Conservation (phyloP, 2,888 invertebrate species). For the Amphipyra berbera region DNA sequence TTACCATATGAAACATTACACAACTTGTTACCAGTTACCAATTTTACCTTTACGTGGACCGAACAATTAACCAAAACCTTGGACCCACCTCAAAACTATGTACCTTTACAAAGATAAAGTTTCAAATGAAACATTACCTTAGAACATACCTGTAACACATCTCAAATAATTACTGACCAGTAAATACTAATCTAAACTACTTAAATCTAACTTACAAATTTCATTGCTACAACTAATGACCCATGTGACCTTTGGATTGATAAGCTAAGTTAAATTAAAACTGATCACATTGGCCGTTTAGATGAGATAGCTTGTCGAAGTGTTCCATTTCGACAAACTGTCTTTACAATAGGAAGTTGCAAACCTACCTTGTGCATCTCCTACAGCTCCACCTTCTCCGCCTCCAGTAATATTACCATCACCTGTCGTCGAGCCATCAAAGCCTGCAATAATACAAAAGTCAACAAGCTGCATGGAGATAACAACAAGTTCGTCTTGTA, state of each 20-base stretch:
- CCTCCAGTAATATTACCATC: slow-evolving; percentile 87
- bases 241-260: slow-evolving; percentile 54
- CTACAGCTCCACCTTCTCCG: slow-evolving; percentile 88
- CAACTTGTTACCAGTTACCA: no score
- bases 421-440: slow-evolving; percentile 87
- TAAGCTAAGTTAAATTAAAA: background rate
- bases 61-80: no score
- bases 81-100: no score
- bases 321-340: slow-evolving; percentile 39
- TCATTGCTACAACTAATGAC: slow-evolving; percentile 77
- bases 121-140: background rate
- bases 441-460: slow-evolving; percentile 68
- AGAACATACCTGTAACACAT: slow-evolving; percentile 43
- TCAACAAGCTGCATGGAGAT: no score
- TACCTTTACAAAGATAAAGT: background rate
- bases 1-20: no score
- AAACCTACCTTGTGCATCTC: slow-evolving; percentile 90
- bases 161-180: slow-evolving; percentile 21
- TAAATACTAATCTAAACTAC: slow-evolving; percentile 37
- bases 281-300: slow-evolving; percentile 46
- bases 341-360: slow-evolving; percentile 60
- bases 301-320: slow-evolving; percentile 52
- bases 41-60: no score
- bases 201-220: slow-evolving; percentile 80
- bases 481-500: background rate